A percentile compares a stretch with the other conserved stretches of the same genome.
These are phyloP conservation scores for Thyatira batis DNA, from an alignment of 2,888 invertebrate species.

Conservation along the genomic window DNA sequence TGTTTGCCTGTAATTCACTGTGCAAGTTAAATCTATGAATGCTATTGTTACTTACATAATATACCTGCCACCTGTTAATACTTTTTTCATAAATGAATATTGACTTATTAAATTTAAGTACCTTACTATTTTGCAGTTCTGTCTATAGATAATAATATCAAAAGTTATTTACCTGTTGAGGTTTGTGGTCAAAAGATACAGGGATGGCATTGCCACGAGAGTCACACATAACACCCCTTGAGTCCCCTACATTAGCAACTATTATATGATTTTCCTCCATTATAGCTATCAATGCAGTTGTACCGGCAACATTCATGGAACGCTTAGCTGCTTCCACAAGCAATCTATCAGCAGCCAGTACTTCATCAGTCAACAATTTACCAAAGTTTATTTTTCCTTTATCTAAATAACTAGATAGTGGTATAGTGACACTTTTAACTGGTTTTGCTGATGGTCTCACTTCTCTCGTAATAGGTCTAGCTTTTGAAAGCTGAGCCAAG, in stretches of 20 bases:
- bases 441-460: conserved; percentile 77
- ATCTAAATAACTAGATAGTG: conserved; percentile 86
- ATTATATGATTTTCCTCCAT: conserved; percentile 91
- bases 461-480: conserved; percentile 84
- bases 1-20: no score
- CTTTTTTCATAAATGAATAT: no score
- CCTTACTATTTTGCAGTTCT: no score
- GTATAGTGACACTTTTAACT: conserved; percentile 72
- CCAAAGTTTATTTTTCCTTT: conserved; percentile 90
- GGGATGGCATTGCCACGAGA: conserved; percentile 94
- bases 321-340: conserved; percentile 92
- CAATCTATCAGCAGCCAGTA: conserved; percentile 91
- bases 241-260: conserved; percentile 98
- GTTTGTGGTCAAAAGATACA: conserved; percentile 97
- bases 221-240: conserved; percentile 97
- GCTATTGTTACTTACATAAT: no score
- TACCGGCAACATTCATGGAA: conserved; percentile 90
- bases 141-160: not conserved
- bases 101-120: no score
- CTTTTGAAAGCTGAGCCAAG: conserved; percentile 84
- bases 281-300: conserved; percentile 95
- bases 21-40: no score
- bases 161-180: conserved; percentile 88
- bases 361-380: conserved; percentile 92
- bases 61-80: no score